Evolutionary conservation across 2,797 vertebrate genomes (phyloP), one percentile per base, ranked within the genome.

Genomic region (Coracias cyanogaster): DNA sequence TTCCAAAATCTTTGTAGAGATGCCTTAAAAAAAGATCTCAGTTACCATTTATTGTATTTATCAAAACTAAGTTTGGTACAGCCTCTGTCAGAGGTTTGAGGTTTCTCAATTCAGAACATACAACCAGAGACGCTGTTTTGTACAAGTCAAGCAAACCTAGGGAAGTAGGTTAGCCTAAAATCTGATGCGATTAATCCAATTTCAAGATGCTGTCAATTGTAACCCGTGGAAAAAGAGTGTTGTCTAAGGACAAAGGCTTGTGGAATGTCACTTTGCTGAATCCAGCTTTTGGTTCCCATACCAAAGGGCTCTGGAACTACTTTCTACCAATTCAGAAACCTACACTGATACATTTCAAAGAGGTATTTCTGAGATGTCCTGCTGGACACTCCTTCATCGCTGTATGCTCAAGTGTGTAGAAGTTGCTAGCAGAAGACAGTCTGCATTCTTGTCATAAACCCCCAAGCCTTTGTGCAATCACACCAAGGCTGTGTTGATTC

Each of bases 401-500:
- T 25, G 19, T 41, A 10, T 0, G 0, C 25, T 58, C 51, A 16
- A 7, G 8, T 0, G 0, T 25, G 20, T 29, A 15, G 39, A 54
- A 72, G 45, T 5, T 39, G 21, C 45, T 12, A 24, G 3, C 7
- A 48, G 54, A 57, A 61, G 22, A 35, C 57, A 49, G 37, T 15
- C n/a, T 82, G 31, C 31, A 3, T 51, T n/a, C 39, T 33, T 71
- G 76, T 65, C 29, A 3, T 8, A 48, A 45, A 12, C 7, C 17
- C 22, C 7, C 20, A 12, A 43, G 26, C 15, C 28, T 35, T 17
- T 4, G 1, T 52, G 54, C 49, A 26, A 5, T 35, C 54, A 46
- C 2, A 0, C 8, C 26, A 20, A 20, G 35, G 35, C 43, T 91
- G 31, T 57, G 29, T 15, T 86, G 51, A 6, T 37, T 10, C 10